Evolutionary conservation across 2,797 vertebrate genomes (phyloP), one percentile per base, ranked within the genome.

Genomic region (Buceros bicornis): DNA sequence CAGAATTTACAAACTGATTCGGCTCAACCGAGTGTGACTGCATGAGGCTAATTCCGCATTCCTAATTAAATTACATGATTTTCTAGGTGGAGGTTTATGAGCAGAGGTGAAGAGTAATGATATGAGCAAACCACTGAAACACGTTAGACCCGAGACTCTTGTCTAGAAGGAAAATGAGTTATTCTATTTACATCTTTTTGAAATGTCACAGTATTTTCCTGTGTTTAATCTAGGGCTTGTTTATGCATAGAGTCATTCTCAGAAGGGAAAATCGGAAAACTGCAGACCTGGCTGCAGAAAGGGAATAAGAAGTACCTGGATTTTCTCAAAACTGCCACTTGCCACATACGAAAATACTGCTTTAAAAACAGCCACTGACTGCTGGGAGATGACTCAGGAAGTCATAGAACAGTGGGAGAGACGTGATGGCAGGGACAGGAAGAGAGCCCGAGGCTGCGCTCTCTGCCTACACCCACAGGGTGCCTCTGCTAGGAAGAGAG

Each of bases 51-150:
- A 95, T 96, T 95, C 91, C 94, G 89, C 89, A 22, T 83, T 88
- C 94, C 96, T 96, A 96, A 96, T 98, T 97, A 96, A 97, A 95
- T 97, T 79, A 84, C 80, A 21, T 92, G 74, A 76, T 89, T 94
- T 96, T 90, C 92, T 85, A 94, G 90, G 64, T 92, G 76, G 66
- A 96, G 92, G 78, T 96, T 96, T 95, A 84, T 60, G 91, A 82
- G 78, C 89, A 84, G 93, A 76, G 96, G 94, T 89, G 95, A 93
- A 20, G 45, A 92, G 80, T 24, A 95, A 89, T 53, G 66, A 57
- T n/a, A 77, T 1, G 10, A 84, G 74, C 65, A 51, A 92, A 66
- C 33, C 64, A 25, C 40, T 5, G 82, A 76, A 13, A 33, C 78
- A 21, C 25, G 82, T 87, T 26, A 87, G 73, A 91, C 21, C 51